Evolutionary conservation across 2,113 vertebrate species (phyloP).

Genomic region (Galbula dea): DNA sequence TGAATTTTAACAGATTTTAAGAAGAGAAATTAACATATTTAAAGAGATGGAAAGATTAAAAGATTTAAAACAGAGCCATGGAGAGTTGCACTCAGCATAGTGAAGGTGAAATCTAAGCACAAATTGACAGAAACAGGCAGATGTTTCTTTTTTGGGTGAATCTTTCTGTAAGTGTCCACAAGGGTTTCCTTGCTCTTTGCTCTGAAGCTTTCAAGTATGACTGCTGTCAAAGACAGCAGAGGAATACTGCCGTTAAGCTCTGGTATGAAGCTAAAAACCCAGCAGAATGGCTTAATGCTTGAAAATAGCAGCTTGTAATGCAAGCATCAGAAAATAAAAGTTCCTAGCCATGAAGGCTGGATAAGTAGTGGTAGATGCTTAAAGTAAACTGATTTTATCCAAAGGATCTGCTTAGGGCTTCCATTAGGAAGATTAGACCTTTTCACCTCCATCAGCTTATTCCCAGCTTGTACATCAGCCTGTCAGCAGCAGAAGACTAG

Average conservation of each 20-base stretch:
- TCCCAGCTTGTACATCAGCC: not conserved
- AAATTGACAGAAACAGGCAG: not conserved
- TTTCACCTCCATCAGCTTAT: not conserved
- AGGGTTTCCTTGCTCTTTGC: conserved; percentile 10
- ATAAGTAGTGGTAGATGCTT: not conserved
- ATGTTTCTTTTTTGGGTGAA: not conserved
- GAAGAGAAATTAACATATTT: not conserved
- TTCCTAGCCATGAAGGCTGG: not conserved
- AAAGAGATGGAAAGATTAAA: conserved; percentile 21
- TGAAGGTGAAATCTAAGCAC: conserved; percentile 8
- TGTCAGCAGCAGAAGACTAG: not conserved
- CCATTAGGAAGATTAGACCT: not conserved
- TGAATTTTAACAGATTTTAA: not conserved
- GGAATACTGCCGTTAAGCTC: not conserved
- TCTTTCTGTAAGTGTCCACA: not conserved
- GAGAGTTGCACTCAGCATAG: not conserved
- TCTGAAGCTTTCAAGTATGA: not conserved
- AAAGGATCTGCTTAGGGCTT: not conserved
- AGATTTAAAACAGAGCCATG: not conserved
- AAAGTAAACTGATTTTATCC: not conserved
- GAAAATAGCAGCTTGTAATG: not conserved
- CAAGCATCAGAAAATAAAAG: not conserved
- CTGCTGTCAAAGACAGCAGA: not conserved
- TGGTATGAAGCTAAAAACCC: not conserved
- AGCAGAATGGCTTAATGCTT: not conserved